These are phyloP conservation scores for Microcaecilia unicolor DNA, from an alignment of 2,797 vertebrate genomes.

Conservation along the genomic window DNA sequence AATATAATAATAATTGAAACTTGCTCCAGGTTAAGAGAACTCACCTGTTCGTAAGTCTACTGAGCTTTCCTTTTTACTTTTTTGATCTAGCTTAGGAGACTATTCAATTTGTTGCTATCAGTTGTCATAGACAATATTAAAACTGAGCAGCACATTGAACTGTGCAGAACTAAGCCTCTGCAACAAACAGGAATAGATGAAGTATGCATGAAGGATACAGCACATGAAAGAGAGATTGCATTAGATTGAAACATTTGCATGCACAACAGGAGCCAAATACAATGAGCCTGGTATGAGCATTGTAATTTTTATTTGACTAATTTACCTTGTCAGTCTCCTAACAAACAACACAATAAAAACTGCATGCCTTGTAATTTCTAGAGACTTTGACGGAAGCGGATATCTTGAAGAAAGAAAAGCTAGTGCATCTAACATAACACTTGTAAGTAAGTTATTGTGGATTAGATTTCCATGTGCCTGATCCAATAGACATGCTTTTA, in stretches of 20 bases:
- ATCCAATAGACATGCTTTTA: conserved; percentile 18
- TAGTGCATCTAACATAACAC: conserved; percentile 24
- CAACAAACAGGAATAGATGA: too few species aligned
- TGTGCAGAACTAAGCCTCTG: too few species aligned
- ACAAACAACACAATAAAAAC: conserved; percentile 33
- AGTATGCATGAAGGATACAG: too few species aligned
- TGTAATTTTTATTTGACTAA: conserved; percentile 53
- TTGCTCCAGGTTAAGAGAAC: too few species aligned
- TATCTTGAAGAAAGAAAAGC: conserved; percentile 40
- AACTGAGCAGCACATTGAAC: neutral
- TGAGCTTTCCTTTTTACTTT: too few species aligned
- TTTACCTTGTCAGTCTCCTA: conserved; percentile 56
- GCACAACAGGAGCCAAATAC: conserved; percentile 39
- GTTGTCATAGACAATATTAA: too few species aligned
- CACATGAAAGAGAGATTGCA: neutral
- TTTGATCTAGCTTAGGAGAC: too few species aligned
- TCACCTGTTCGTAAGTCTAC: too few species aligned
- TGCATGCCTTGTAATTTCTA: conserved; percentile 17
- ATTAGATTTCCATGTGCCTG: conserved; percentile 18
- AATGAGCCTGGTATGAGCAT: conserved; percentile 27
- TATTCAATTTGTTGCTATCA: too few species aligned
- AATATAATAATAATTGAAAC: too few species aligned
- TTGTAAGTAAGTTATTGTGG: conserved; percentile 37
- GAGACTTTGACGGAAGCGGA: conserved; percentile 37
- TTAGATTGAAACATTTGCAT: conserved; percentile 41